Evolutionary conservation across 2,113 vertebrate species (phyloP).

Genomic region (Microcebus griseorufus): DNA sequence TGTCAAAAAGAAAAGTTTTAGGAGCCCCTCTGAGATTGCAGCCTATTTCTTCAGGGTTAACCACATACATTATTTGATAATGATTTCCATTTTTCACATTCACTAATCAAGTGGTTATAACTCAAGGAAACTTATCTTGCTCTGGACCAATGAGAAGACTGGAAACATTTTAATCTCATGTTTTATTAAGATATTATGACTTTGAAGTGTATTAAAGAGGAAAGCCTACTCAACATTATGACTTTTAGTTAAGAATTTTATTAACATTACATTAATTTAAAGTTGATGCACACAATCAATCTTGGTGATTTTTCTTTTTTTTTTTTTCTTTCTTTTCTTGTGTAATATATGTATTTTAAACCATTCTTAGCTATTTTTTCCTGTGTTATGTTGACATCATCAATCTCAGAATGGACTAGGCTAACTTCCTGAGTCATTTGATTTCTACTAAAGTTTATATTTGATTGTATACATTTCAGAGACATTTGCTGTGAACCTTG

Average conservation of each 20-base stretch:
- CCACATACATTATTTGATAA: conserved; percentile 24
- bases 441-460: background rate
- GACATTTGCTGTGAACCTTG: background rate
- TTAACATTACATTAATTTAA: conserved; percentile 19
- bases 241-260: conserved; percentile 38
- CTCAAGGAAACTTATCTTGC: background rate
- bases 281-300: background rate
- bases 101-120: background rate
- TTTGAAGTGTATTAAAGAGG: conserved; percentile 3
- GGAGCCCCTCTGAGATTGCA: background rate
- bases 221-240: background rate
- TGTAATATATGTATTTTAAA: background rate
- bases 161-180: background rate
- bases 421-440: conserved; percentile 5
- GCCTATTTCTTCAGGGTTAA: conserved; percentile 7
- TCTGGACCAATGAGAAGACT: background rate
- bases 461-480: background rate
- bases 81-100: conserved; percentile 15
- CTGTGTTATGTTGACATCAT: background rate
- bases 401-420: background rate
- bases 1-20: conserved; percentile 44
- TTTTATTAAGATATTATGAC: background rate
- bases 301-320: background rate
- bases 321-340: background rate
- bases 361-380: conserved; percentile 4